Conservation (phyloP, 2,113 vertebrate species). For the Petromus typicus region DNA sequence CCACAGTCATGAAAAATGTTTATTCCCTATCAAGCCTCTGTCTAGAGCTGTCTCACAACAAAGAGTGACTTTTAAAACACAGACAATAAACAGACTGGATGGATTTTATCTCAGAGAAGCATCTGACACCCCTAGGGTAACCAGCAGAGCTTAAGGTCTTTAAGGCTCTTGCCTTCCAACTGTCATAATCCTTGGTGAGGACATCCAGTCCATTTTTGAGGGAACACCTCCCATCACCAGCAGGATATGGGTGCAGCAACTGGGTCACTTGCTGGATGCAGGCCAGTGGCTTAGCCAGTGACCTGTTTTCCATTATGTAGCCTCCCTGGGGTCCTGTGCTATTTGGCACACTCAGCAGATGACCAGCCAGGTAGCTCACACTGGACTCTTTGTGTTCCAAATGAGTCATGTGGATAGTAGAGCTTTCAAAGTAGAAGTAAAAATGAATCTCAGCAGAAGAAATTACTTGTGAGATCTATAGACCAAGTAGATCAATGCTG, state of each 20-base stretch:
- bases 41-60: conserved; percentile 50
- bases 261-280: not conserved
- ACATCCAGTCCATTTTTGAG: not conserved
- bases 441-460: conserved; percentile 28
- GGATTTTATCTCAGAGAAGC: conserved; percentile 44
- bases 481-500: not conserved
- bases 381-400: not conserved
- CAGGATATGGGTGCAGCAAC: not conserved
- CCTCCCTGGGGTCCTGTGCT: not conserved
- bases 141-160: not conserved
- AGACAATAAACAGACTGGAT: not conserved
- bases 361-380: not conserved
- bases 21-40: conserved; percentile 5
- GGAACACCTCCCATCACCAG: not conserved
- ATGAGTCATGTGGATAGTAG: not conserved
- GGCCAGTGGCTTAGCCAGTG: not conserved
- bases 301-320: not conserved
- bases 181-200: not conserved
- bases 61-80: conserved; percentile 59
- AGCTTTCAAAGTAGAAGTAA: not conserved
- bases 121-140: not conserved
- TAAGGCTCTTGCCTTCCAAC: not conserved
- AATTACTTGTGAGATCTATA: not conserved
- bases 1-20: not conserved
- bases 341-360: not conserved